phyloP scores from a whole-genome alignment of 2,113 vertebrate species.

The Toxostoma redivivum region DNA sequence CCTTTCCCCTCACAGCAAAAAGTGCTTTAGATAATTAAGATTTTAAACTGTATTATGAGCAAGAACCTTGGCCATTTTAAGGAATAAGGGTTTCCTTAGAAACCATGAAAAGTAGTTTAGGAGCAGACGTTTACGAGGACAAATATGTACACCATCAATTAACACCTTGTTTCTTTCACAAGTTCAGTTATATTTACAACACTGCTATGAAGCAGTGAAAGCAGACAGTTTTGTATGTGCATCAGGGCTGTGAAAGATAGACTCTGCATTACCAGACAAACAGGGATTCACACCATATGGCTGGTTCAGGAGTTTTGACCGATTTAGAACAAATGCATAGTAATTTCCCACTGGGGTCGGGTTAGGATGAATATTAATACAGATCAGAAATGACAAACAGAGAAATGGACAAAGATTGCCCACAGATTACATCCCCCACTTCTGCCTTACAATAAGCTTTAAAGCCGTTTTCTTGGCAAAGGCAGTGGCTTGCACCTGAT shows the following conservation, averaged over 20 bases:
- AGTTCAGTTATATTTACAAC: slow-evolving; percentile 68
- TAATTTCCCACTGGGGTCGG: slow-evolving; percentile 24
- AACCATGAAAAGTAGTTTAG: slow-evolving; percentile 28
- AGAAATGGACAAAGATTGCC: background rate
- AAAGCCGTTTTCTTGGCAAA: slow-evolving; percentile 39
- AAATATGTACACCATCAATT: slow-evolving; percentile 12
- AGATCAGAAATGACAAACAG: background rate
- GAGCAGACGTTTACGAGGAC: slow-evolving; percentile 37
- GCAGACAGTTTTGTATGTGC: slow-evolving; percentile 33
- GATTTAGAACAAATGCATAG: slow-evolving; percentile 53
- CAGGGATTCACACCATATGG: slow-evolving; percentile 48
- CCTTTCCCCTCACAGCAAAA: slow-evolving; percentile 4
- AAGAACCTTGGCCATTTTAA: slow-evolving; percentile 33
- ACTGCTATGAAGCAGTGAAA: slow-evolving; percentile 44
- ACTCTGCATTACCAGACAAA: slow-evolving; percentile 24
- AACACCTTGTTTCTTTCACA: slow-evolving; percentile 57
- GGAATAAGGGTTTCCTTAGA: slow-evolving; percentile 61
- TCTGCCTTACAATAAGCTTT: background rate
- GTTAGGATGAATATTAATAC: background rate
- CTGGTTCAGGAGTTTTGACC: slow-evolving; percentile 54
- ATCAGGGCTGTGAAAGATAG: slow-evolving; percentile 36
- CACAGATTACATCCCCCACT: background rate
- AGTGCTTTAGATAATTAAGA: slow-evolving; percentile 28
- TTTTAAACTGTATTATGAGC: slow-evolving; percentile 19
- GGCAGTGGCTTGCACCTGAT: background rate